A percentile compares a stretch with the other conserved stretches of the same genome.
Conservation (phyloP, 30 jellyfish, hydroid and myxozoan species). For the Pelagia noctiluca region DNA sequence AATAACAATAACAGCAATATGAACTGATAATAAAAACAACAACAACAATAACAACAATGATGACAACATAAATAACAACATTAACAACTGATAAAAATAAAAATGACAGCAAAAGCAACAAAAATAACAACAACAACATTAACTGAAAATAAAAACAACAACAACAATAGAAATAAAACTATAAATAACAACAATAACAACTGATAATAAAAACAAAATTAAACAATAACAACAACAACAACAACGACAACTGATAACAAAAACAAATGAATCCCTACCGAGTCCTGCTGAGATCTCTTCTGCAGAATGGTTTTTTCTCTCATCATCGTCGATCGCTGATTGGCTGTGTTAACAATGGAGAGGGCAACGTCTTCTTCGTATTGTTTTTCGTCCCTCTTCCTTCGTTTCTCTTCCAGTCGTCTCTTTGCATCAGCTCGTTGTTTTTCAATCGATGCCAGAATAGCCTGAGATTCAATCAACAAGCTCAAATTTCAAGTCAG, state of each 20-base stretch:
- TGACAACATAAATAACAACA: too few relatives aligned
- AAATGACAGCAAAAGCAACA: too few relatives aligned
- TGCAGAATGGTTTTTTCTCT: slow-evolving; percentile 77
- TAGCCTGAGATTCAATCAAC: slow-evolving; percentile 48
- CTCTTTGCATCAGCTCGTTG: slow-evolving; percentile 78
- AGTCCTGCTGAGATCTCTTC: slow-evolving; percentile 75
- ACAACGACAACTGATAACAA: background rate
- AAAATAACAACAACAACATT: too few relatives aligned
- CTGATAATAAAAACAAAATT: too few relatives aligned
- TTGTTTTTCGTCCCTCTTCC: slow-evolving; percentile 86
- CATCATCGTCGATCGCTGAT: slow-evolving; percentile 39
- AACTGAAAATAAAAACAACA: too few relatives aligned
- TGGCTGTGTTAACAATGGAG: slow-evolving; percentile 74
- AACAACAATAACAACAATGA: too few relatives aligned
- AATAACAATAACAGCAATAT: too few relatives aligned
- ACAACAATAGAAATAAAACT: too few relatives aligned
- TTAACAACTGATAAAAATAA: too few relatives aligned
- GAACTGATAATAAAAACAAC: too few relatives aligned
- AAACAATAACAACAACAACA: too few relatives aligned
- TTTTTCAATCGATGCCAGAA: slow-evolving; percentile 67
- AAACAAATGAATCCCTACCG: slow-evolving; percentile 35
- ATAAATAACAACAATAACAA: too few relatives aligned
- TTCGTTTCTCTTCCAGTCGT: slow-evolving; percentile 82
- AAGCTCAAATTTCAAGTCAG: background rate
- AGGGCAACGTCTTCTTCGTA: slow-evolving; percentile 89